These are phyloP conservation scores for Cryptomyrus ogoouensis DNA, from an alignment of 2,113 vertebrate genomes.

Conservation along the genomic window DNA sequence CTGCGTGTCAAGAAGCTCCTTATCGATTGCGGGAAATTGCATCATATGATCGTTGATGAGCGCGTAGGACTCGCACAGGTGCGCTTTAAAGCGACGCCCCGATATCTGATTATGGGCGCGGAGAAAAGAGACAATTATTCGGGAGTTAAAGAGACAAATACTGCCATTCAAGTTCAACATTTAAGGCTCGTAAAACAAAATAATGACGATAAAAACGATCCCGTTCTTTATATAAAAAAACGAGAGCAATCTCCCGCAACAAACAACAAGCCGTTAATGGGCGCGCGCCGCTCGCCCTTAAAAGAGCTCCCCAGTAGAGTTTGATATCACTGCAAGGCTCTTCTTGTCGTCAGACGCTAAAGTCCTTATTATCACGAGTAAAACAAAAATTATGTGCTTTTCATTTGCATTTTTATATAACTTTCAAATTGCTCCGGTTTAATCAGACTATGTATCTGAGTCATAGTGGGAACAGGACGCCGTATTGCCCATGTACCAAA, in stretches of 20 bases:
- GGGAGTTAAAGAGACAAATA: constrained; percentile 4
- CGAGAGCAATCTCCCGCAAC: neutral
- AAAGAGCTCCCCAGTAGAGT: neutral
- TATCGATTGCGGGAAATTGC: neutral
- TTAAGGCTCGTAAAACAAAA: neutral
- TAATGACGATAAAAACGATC: neutral
- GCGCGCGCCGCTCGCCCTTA: neutral
- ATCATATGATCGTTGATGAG: neutral
- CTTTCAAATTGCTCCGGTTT: constrained; percentile 52
- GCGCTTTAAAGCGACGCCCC: neutral
- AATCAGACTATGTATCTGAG: constrained; percentile 47
- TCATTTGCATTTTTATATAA: constrained; percentile 64
- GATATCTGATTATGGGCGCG: neutral
- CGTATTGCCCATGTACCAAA: neutral
- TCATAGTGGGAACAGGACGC: neutral
- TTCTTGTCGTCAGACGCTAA: constrained; percentile 26
- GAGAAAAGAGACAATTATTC: neutral
- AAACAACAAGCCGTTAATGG: neutral
- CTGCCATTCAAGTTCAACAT: neutral
- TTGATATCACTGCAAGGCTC: neutral
- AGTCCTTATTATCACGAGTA: constrained; percentile 43
- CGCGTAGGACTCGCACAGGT: neutral
- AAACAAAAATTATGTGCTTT: constrained; percentile 40
- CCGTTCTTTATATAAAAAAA: neutral
- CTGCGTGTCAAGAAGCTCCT: neutral